Evolutionary conservation across 2,113 vertebrate genomes (phyloP).

Genomic region (Chunga burmeisteri): DNA sequence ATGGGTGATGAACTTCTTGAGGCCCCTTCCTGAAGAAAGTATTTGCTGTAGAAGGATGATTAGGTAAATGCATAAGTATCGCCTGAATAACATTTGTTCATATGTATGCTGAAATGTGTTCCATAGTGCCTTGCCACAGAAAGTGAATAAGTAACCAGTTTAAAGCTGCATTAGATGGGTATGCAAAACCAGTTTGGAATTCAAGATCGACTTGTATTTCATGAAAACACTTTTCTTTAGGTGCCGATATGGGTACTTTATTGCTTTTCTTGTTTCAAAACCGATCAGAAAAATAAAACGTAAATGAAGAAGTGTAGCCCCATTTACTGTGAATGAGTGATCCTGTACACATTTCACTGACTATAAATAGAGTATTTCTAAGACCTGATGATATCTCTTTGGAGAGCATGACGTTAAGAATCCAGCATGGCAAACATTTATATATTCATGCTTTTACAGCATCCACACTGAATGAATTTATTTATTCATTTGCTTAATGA

Average conservation of each 20-base stretch:
- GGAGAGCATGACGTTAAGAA: not conserved
- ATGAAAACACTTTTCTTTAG: not conserved
- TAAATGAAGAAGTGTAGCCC: not conserved
- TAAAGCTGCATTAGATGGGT: not conserved
- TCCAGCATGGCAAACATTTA: not conserved
- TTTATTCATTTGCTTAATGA: not conserved
- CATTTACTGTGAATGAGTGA: not conserved
- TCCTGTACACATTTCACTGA: not conserved
- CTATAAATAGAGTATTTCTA: not conserved
- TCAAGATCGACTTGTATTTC: not conserved
- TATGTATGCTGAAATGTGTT: not conserved
- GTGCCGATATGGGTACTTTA: not conserved
- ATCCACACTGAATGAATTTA: not conserved
- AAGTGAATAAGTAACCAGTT: not conserved
- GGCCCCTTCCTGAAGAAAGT: not conserved
- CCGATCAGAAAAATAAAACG: not conserved
- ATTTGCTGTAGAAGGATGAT: not conserved
- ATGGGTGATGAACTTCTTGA: not conserved
- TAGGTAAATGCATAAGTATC: not conserved
- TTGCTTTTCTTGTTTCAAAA: not conserved
- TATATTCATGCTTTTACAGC: not conserved
- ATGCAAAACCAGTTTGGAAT: not conserved
- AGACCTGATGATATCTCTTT: not conserved
- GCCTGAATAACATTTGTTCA: not conserved
- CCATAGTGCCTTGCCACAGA: not conserved